Percentiles rank a stretch among this genome's conserved stretches.
Conservation (phyloP, 1,140 invertebrate genomes). For the Papilio xuthus region DNA sequence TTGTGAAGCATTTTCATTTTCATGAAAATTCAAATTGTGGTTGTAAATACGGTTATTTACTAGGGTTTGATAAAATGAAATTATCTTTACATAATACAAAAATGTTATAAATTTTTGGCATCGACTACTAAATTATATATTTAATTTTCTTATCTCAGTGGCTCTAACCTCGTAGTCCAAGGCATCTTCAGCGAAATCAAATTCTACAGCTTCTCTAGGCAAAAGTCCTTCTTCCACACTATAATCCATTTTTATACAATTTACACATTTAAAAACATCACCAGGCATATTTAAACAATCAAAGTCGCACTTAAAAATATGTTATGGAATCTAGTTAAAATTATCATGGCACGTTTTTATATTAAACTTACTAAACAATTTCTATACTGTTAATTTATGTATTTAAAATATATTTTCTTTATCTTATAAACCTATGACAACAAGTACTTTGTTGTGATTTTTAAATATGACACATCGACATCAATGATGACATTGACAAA, state of each 20-base stretch:
- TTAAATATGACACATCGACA: not conserved
- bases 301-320: constrained; percentile 20
- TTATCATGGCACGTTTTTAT: not conserved
- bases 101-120: not conserved
- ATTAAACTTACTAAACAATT: not conserved
- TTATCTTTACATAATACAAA: not conserved
- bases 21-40: not conserved
- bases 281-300: constrained; percentile 41
- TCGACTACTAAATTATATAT: not conserved
- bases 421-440: not conserved
- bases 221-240: constrained; percentile 67
- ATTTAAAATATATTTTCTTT: not conserved
- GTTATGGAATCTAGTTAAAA: constrained; percentile 5
- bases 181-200: constrained; percentile 75
- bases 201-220: constrained; percentile 68
- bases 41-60: not conserved
- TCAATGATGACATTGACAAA: not conserved
- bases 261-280: constrained; percentile 62
- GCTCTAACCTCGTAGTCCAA: constrained; percentile 74
- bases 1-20: not conserved
- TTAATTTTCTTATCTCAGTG: not conserved
- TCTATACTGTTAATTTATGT: not conserved
- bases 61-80: not conserved
- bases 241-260: constrained; percentile 69
- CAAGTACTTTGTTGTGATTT: not conserved